phyloP scores from a whole-genome alignment of 2,113 vertebrate species.

The Ameiurus melas region DNA sequence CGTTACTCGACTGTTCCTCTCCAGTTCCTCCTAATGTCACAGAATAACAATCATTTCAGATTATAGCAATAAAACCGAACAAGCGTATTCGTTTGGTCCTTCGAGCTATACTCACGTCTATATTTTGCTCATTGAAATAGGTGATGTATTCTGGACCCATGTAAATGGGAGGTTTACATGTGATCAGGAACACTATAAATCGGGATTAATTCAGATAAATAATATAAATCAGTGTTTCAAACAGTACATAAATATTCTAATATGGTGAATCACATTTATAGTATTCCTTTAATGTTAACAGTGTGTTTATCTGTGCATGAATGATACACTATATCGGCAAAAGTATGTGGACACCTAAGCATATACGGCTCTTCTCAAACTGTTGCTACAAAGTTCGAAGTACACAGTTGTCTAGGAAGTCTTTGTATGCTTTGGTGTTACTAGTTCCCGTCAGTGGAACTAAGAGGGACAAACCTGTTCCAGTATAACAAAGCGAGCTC shows the following conservation, averaged over 20 bases:
- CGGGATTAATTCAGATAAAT: not conserved
- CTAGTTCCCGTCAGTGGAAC: not conserved
- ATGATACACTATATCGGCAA: not conserved
- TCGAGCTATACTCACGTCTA: conserved; percentile 81
- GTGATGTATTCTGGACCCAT: conserved; percentile 96
- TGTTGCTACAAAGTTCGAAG: not conserved
- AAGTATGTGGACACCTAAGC: not conserved
- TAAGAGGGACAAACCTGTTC: not conserved
- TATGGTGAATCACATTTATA: not conserved
- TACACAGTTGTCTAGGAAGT: not conserved
- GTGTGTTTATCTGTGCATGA: not conserved
- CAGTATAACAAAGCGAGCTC: not conserved
- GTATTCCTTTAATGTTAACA: not conserved
- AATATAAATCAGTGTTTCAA: not conserved
- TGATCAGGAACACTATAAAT: conserved; percentile 88
- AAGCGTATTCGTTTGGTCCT: not conserved
- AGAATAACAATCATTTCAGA: not conserved
- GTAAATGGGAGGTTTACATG: conserved; percentile 90
- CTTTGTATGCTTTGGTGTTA: not conserved
- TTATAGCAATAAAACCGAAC: not conserved
- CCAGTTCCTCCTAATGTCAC: conserved; percentile 83
- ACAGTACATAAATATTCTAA: not conserved
- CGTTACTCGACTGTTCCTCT: conserved; percentile 79
- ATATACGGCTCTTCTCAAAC: not conserved
- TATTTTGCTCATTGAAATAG: conserved; percentile 93